Percentiles rank a stretch among this genome's conserved stretches.
These are phyloP conservation scores for Temnothorax unifasciatus DNA, from an alignment of 2,888 invertebrate species.

Conservation along the genomic window DNA sequence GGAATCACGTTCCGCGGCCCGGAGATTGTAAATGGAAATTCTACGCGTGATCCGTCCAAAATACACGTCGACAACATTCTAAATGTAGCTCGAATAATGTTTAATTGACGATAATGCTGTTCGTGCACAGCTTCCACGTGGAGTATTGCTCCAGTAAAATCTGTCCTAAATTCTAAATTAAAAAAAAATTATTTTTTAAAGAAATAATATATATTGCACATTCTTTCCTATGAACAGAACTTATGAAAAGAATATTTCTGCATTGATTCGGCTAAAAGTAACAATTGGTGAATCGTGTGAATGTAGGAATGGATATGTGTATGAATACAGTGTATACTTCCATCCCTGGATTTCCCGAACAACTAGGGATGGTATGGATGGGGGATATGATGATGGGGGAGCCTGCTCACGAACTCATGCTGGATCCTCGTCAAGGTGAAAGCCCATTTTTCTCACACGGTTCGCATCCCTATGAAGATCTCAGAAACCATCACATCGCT, in stretches of 20 bases:
- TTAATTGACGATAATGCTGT: background rate
- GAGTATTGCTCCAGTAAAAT: background rate
- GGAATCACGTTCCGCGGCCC: background rate
- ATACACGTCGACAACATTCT: background rate
- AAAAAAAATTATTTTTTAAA: background rate
- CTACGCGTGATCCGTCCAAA: background rate
- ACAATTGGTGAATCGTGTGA: slow-evolving; percentile 69
- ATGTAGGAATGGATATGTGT: slow-evolving; percentile 81
- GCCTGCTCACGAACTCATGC: slow-evolving; percentile 83
- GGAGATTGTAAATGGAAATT: background rate
- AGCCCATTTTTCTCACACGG: slow-evolving; percentile 84
- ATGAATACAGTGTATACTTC: slow-evolving; percentile 84
- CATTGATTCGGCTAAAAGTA: slow-evolving; percentile 53
- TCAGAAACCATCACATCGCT: slow-evolving; percentile 84
- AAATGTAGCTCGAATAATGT: background rate
- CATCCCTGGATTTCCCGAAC: slow-evolving; percentile 88
- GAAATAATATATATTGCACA: background rate
- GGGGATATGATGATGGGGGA: slow-evolving; percentile 87
- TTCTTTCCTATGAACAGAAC: slow-evolving; percentile 10
- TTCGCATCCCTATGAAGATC: slow-evolving; percentile 83
- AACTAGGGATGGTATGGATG: slow-evolving; percentile 91
- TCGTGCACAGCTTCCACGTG: background rate
- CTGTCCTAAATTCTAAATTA: background rate
- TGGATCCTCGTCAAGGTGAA: slow-evolving; percentile 84
- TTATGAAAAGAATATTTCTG: slow-evolving; percentile 19